Evolutionary conservation across 2,797 vertebrate genomes (phyloP).

Genomic region (Paguma larvata): DNA sequence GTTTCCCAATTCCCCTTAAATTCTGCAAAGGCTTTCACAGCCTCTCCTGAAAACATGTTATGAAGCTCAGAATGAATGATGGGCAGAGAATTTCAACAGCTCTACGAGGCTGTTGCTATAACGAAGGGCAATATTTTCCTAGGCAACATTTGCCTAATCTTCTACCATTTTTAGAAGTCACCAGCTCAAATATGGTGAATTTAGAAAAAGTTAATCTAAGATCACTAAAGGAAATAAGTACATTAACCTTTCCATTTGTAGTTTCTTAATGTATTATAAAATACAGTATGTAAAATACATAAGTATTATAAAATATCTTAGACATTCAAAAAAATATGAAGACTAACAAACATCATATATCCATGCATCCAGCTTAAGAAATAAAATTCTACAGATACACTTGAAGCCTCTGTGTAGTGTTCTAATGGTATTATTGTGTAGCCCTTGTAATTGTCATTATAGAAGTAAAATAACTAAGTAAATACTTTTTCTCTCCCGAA

Average conservation of each 20-base stretch:
- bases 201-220: neutral
- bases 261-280: conserved; percentile 12
- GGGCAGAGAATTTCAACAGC: conserved; percentile 46
- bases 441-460: neutral
- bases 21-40: neutral
- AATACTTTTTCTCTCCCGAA: neutral
- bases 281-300: neutral
- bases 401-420: neutral
- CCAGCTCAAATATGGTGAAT: neutral
- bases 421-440: neutral
- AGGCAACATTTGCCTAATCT: neutral
- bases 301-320: neutral
- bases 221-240: neutral
- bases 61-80: neutral
- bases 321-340: neutral
- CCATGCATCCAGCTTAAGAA: neutral
- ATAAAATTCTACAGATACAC: neutral
- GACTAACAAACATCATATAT: neutral
- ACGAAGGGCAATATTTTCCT: neutral
- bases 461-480: neutral
- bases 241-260: neutral
- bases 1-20: neutral
- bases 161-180: conserved; percentile 33
- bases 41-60: neutral
- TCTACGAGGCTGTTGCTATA: neutral